Conservation (phyloP, 2,113 vertebrate species). For the Solea senegalensis region DNA sequence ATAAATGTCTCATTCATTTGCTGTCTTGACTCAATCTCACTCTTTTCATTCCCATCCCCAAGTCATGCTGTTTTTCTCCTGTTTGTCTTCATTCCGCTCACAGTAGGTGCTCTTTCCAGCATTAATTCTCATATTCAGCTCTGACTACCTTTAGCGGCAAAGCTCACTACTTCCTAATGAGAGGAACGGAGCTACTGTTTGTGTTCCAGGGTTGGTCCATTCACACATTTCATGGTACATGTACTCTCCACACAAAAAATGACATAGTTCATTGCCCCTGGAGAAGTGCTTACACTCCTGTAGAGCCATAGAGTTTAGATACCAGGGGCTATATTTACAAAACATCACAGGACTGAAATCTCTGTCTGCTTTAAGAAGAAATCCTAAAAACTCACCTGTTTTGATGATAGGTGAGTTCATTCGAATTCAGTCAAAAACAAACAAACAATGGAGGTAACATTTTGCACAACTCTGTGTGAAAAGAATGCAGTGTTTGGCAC, state of each 20-base stretch:
- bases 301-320: conserved; percentile 1
- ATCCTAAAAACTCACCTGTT: background rate
- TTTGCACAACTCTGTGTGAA: background rate
- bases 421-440: too few relatives aligned
- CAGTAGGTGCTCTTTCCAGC: conserved; percentile 17
- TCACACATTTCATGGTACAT: conserved; percentile 22
- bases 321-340: background rate
- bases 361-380: background rate
- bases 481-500: too few relatives aligned
- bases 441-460: background rate
- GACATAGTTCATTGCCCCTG: conserved; percentile 6
- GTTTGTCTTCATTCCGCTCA: conserved; percentile 22
- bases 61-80: conserved; percentile 10
- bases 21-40: background rate
- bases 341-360: background rate
- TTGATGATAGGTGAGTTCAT: too few relatives aligned
- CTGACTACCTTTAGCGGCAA: background rate
- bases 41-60: conserved; percentile 21
- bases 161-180: conserved; percentile 22
- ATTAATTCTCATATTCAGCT: conserved; percentile 41
- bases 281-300: conserved; percentile 1
- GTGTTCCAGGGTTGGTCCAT: conserved; percentile 8
- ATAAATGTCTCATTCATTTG: conserved; percentile 33
- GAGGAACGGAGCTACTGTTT: conserved; percentile 15
- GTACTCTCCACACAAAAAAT: background rate